phyloP scores from a whole-genome alignment of 2,888 invertebrate species.

The Spilarctia lutea region DNA sequence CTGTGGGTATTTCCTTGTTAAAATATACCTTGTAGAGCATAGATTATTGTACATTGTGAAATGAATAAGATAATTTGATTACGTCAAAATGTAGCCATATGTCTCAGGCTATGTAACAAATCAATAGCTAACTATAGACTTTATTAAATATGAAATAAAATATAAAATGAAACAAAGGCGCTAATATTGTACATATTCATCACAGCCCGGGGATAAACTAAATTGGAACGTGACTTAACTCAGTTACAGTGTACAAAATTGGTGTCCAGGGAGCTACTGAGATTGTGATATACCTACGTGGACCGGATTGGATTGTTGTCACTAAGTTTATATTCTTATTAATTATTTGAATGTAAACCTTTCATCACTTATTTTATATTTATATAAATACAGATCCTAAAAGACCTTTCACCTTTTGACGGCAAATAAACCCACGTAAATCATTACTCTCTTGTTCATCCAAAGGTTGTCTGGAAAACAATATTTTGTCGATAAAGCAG shows the following conservation, averaged over 20 bases:
- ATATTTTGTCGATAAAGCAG: neutral
- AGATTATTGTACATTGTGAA: neutral
- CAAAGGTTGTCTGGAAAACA: neutral
- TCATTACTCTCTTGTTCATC: neutral
- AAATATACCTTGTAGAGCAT: neutral
- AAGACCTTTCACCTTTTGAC: neutral
- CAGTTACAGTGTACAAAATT: constrained; percentile 34
- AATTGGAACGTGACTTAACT: constrained; percentile 51
- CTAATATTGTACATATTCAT: constrained; percentile 38
- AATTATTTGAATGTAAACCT: neutral
- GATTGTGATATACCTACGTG: constrained; percentile 40
- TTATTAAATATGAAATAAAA: neutral
- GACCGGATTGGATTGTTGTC: constrained; percentile 12
- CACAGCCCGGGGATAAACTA: constrained; percentile 43
- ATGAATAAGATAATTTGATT: neutral
- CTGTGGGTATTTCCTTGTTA: too few species aligned
- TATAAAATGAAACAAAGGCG: neutral
- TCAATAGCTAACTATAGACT: neutral
- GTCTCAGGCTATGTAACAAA: neutral
- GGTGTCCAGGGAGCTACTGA: constrained; percentile 38
- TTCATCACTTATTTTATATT: neutral
- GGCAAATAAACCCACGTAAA: neutral
- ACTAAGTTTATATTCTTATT: neutral
- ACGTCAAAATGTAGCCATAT: neutral
- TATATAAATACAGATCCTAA: neutral